Conservation (phyloP, 2,888 invertebrate species). For the Sinodicranocentrus sp. region DNA sequence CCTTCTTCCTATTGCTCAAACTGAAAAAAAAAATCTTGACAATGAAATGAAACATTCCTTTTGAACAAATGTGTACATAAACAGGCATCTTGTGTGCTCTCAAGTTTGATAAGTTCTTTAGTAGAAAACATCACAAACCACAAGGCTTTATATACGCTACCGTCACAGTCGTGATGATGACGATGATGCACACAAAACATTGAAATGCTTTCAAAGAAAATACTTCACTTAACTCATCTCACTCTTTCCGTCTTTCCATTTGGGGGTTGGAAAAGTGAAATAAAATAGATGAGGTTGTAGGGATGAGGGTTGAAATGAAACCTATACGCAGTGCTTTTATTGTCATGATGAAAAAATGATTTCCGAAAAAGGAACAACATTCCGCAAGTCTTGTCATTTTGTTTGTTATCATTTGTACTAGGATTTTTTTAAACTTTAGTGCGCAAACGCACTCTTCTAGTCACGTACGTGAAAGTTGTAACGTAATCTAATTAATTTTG, state of each 20-base stretch:
- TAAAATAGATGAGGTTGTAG: no score
- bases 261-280: not conserved
- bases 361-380: slow-evolving; percentile 34
- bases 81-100: not conserved
- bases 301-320: no score
- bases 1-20: not conserved
- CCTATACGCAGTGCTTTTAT: not conserved
- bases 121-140: slow-evolving; percentile 33
- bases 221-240: slow-evolving; percentile 57
- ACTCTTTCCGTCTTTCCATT: not conserved
- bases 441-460: no score
- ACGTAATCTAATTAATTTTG: no score
- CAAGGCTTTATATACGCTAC: not conserved
- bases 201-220: slow-evolving; percentile 71
- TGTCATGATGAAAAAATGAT: slow-evolving; percentile 24
- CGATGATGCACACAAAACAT: slow-evolving; percentile 55
- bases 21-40: not conserved
- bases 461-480: no score
- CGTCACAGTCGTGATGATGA: slow-evolving; percentile 17
- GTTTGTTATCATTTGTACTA: no score
- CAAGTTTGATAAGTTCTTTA: not conserved
- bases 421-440: no score
- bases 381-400: slow-evolving; percentile 10
- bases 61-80: slow-evolving; percentile 6
- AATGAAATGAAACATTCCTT: slow-evolving; percentile 11